Base-by-base conservation (phyloP, 2,797 vertebrate species). In the Mycteria americana region DNA sequence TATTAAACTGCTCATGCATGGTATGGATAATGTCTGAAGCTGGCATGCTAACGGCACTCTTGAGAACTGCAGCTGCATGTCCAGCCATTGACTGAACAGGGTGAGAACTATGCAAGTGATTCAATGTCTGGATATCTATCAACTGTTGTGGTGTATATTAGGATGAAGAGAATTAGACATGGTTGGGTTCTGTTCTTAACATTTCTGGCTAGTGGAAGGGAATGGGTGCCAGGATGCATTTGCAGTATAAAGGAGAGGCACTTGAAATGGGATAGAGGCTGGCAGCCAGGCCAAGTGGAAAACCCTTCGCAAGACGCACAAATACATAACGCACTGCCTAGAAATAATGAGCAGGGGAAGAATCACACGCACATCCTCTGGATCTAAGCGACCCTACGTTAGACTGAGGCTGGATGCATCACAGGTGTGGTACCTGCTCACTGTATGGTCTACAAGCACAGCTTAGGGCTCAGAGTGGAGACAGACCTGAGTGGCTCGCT, bases 401-500 rank as follows among this genome's bases (percentile, higher is more conserved):
- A 53, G 23, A 25, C 10, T 27, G 37, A n/a, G 62, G 13, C 12
- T 90, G 77, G 24, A 16, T 68, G 41, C 24, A 13, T 50, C 15
- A 3, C 21, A 48, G 14, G 4, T 39, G 3, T 33, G 23, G 12
- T 48, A 39, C 25, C n/a, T 56, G 33, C 24, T 65, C 18, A 6
- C 18, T 15, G 2, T 13, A 6, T 13, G 39, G 9, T 53, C 37
- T 81, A 17, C 18, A 67, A 48, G 31, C 11, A 31, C 7, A 31
- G 25, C 28, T 48, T 21, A 24, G 10, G 37, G 19, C 18, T 57
- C 5, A 67, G 72, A 41, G 9, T 1, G 0, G 39, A 37, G 18
- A 25, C 11, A 78, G 57, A 60, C 2, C 4, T 0, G 0, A 25
- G 35, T 1, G 12, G 6, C 9, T 83, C 56, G 1, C 3, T 8